Percentiles rank a stretch among this genome's conserved stretches.
Conservation (phyloP, 2,797 vertebrate species). For the Merluccius polli region DNA sequence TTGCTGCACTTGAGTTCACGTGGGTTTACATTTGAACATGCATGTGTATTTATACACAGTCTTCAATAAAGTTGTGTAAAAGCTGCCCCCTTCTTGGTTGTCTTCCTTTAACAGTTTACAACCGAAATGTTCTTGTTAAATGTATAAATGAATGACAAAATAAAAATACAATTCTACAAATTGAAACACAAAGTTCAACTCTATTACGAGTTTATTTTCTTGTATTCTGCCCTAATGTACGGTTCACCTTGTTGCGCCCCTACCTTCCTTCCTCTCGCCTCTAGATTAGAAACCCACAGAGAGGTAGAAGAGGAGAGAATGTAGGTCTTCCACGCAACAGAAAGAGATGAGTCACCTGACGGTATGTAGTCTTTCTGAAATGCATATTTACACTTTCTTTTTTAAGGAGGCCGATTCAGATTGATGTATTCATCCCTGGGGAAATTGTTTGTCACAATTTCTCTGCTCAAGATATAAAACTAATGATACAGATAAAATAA, state of each 20-base stretch:
- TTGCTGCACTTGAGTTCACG: slow-evolving; percentile 99
- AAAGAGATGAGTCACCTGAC: too few species aligned
- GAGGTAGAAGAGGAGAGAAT: too few species aligned
- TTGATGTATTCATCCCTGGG: background rate
- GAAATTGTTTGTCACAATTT: background rate
- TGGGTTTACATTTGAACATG: slow-evolving; percentile 99
- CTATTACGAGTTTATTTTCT: background rate
- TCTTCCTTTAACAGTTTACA: background rate
- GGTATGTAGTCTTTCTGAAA: too few species aligned
- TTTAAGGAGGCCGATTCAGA: too few species aligned
- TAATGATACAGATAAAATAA: background rate
- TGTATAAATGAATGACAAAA: background rate
- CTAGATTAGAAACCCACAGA: too few species aligned
- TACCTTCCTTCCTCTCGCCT: too few species aligned
- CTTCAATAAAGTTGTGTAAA: slow-evolving; percentile 99
- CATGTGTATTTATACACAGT: slow-evolving; percentile 99
- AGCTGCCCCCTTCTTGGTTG: slow-evolving; percentile 63
- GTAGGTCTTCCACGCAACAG: too few species aligned
- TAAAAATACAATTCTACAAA: background rate
- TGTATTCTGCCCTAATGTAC: background rate
- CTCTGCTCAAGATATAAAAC: background rate
- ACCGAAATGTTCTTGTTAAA: background rate
- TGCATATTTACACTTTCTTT: background rate
- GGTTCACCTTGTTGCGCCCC: too few species aligned
- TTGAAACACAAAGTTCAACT: background rate